A percentile compares a stretch with the other conserved stretches of the same genome.
These are phyloP conservation scores for Neria commutata DNA, from an alignment of 2,888 invertebrate species.

Conservation along the genomic window DNA sequence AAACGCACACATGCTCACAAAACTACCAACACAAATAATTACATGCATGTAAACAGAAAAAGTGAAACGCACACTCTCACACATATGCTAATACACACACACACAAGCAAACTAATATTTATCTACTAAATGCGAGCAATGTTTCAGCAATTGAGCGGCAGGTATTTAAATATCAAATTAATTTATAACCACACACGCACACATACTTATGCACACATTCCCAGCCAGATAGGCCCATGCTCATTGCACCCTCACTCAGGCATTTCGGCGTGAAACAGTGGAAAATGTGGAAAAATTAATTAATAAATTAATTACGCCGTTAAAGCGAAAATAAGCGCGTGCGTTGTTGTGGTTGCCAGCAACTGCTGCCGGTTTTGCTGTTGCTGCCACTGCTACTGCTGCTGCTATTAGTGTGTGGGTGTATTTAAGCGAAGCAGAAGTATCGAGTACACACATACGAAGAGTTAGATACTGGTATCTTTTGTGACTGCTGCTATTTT, in stretches of 20 bases:
- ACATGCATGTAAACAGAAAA: too few relatives aligned
- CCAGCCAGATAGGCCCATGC: too few relatives aligned
- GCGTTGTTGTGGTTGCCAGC: slow-evolving; percentile 40
- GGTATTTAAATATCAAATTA: slow-evolving; percentile 20
- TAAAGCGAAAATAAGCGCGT: slow-evolving; percentile 32
- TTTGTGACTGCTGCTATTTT: background rate
- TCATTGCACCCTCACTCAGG: too few relatives aligned
- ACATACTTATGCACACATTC: too few relatives aligned
- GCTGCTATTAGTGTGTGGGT: slow-evolving; percentile 18
- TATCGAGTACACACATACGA: background rate
- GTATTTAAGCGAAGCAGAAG: slow-evolving; percentile 23
- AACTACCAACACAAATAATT: too few relatives aligned
- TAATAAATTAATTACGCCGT: slow-evolving; percentile 54
- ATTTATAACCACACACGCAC: slow-evolving; percentile 15
- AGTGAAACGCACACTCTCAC: too few relatives aligned
- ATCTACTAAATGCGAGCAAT: background rate
- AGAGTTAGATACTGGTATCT: slow-evolving; percentile 17
- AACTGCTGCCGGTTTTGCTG: slow-evolving; percentile 36
- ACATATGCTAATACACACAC: too few relatives aligned
- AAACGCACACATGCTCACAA: background rate
- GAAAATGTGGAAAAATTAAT: slow-evolving; percentile 42
- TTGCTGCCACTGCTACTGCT: slow-evolving; percentile 26
- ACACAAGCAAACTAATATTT: background rate
- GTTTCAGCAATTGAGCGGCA: background rate
- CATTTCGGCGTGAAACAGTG: background rate